Evolutionary conservation across 2,888 invertebrate species (phyloP).

Genomic region (Cephus sareptanus): DNA sequence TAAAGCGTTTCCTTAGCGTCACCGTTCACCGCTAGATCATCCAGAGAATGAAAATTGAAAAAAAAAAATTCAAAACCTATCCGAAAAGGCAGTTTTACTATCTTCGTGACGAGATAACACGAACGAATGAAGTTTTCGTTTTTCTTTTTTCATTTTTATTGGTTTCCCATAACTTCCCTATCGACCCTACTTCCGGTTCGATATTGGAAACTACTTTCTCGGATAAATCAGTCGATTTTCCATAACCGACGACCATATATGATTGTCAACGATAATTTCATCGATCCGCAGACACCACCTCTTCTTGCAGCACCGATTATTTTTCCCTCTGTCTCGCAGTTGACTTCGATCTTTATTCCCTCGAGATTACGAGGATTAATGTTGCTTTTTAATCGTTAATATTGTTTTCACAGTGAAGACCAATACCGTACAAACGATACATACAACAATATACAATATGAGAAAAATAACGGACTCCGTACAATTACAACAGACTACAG

Average conservation of each 20-base stretch:
- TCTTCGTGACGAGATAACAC: neutral
- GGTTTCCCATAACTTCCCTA: constrained; percentile 9
- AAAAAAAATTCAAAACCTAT: neutral
- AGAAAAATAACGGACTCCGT: neutral
- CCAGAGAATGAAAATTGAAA: neutral
- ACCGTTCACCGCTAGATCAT: neutral
- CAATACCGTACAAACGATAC: constrained; percentile 51
- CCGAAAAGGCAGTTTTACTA: constrained; percentile 3
- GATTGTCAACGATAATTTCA: neutral
- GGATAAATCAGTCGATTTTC: neutral
- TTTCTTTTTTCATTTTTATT: constrained; percentile 26
- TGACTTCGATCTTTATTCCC: neutral
- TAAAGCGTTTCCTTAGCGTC: neutral
- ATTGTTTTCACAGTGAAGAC: constrained; percentile 43
- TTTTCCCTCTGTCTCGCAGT: neutral
- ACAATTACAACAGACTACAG: constrained; percentile 27
- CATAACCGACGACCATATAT: neutral
- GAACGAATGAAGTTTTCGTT: neutral
- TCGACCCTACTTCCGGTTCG: neutral
- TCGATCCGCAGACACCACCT: neutral
- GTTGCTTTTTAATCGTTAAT: constrained; percentile 27
- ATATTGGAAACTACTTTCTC: constrained; percentile 3
- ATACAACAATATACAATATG: constrained; percentile 30
- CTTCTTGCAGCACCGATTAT: constrained; percentile 16
- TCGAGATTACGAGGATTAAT: constrained; percentile 8